Base-by-base conservation (phyloP, 2,888 invertebrate genomes). In the Anthophora plumipes region DNA sequence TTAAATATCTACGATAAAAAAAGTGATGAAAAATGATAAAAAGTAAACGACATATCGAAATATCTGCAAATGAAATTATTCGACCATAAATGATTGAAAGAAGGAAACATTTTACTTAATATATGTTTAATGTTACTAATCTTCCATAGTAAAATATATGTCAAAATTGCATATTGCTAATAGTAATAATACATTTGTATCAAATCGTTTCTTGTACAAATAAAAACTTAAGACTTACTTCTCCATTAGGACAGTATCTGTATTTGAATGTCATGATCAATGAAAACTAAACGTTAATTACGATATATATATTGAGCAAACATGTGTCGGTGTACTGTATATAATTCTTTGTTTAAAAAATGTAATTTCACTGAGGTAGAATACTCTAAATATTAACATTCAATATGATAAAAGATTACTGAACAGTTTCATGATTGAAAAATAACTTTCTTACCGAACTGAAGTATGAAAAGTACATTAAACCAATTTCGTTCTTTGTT, bases 321-420 rank as follows among this genome's bases (percentile, higher is more conserved):
- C 31, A 37, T 25, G 22, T 31, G 60, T 52, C 66, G 12, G 4
- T 69, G 37, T 43, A 63, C 46, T 46, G 17, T 72, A 52, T 57
- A 46, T 11, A 66, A 52, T 46, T 64, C 22, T 11, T 22, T 48
- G 50, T 50, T 67, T 59, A 12, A 68, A n/a, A 59, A 60, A 69
- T 73, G 43, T 54, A 73, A 54, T 70, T 76, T 71, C 52, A 76
- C 20, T 80, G 82, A 82, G 82, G 82, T 82, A 82, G 82, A 66
- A 82, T 59, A 69, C 60, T 54, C 25, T 50, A 80, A 48, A 60
- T 43, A 60, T 71, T 80, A n/a, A 71, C 20, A n/a, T 66, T 61
- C 11, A n/a, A 61, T 25, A 22, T 31, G 37, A 39, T 22, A 31
- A 41, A 37, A 37, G 46, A 59, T 22, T n/a, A 39, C 12, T 59